Base-by-base conservation (phyloP, 2,888 invertebrate species). In the Papilio gigon region DNA sequence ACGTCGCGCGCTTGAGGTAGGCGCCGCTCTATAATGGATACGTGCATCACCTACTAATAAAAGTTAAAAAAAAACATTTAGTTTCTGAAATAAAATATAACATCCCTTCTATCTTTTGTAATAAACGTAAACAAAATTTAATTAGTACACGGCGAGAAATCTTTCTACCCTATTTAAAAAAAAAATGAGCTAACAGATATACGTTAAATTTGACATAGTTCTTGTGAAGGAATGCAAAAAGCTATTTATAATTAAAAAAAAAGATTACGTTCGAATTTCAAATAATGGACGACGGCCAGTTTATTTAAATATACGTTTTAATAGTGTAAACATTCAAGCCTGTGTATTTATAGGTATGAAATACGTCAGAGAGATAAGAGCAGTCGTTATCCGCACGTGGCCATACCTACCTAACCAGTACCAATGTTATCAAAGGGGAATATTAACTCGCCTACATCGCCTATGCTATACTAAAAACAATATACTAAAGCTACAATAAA, bases 351-450 rank as follows among this genome's bases (percentile, higher is more conserved):
- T 72, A 76, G 76, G 77, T 71, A 75, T 77, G 56, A 17, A 79
- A 79, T 72, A 74, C 71, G 56, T 40, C 37, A 65, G 27, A 37
- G 6, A 77, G 87, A 87, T 88, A 88, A 86, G 77, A 79, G 76
- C 69, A 74, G 75, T 85, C 83, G 85, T 83, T 86, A 86, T 81
- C 82, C 85, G 82, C 87, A 88, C 87, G 87, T 86, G 85, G 84
- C 80, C 75, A 78, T 80, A 80, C 83, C 83, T 80, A 83, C 85
- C 76, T 76, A 47, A 3, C 58, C 17, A 47, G 33, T 17, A 22
- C 58, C n/a, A n/a, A n/a, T 42, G 20, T 37, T 60, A 37, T 27
- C 47, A 14, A 25, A 11, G 33, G n/a, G 65, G 44, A 59, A 30
- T 25, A 50, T 33, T 22, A 30, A 44, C 42, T 33, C 33, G 30